These are phyloP conservation scores for Ceratotherium simum DNA, from an alignment of 2,113 vertebrate species.

Conservation along the genomic window DNA sequence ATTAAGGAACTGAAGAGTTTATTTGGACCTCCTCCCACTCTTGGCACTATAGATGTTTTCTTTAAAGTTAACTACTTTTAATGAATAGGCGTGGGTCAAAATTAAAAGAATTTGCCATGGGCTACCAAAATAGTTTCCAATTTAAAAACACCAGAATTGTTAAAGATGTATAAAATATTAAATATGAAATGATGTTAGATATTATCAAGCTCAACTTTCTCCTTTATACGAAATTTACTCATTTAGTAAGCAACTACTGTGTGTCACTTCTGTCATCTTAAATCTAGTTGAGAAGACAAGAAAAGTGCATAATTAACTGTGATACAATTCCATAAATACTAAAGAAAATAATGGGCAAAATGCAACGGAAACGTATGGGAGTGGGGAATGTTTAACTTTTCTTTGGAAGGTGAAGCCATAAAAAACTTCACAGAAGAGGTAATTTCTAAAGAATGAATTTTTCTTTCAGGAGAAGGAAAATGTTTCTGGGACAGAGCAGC, in stretches of 20 bases:
- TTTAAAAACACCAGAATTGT: slow-evolving; percentile 39
- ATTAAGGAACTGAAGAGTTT: slow-evolving; percentile 44
- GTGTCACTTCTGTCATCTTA: background rate
- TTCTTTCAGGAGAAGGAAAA: background rate
- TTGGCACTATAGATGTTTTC: slow-evolving; percentile 23
- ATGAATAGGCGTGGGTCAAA: slow-evolving; percentile 25
- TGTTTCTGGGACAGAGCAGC: background rate
- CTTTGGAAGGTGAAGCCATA: background rate
- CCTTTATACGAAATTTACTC: slow-evolving; percentile 27
- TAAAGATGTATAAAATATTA: slow-evolving; percentile 51
- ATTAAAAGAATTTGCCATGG: slow-evolving; percentile 34
- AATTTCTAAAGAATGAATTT: background rate
- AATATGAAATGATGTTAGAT: background rate
- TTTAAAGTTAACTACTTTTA: slow-evolving; percentile 50
- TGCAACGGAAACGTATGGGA: background rate
- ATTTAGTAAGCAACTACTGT: slow-evolving; percentile 50
- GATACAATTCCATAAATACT: slow-evolving; percentile 17
- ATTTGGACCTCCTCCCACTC: background rate
- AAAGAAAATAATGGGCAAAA: background rate
- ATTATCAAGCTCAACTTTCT: slow-evolving; percentile 19
- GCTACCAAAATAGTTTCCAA: slow-evolving; percentile 30
- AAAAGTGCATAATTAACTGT: slow-evolving; percentile 14
- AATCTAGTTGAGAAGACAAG: background rate
- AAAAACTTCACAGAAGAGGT: background rate
- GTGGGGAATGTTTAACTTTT: background rate